Percentiles rank a stretch among this genome's conserved stretches.
Evolutionary conservation across 2,113 vertebrate genomes (phyloP).

Genomic region (Typhlomys cinereus): DNA sequence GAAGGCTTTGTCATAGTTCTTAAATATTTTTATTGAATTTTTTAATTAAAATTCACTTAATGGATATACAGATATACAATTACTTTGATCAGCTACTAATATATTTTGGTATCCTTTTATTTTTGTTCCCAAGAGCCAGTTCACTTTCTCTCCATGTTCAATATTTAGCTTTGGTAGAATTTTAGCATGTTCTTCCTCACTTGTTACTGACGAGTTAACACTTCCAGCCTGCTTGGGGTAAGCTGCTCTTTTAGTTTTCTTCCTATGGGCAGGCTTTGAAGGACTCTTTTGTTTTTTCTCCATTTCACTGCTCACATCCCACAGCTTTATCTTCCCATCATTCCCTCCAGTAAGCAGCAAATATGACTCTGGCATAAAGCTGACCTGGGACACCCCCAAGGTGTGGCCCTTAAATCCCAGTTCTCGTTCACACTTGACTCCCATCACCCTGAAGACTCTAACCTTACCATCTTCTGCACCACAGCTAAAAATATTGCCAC

Average conservation of each 20-base stretch:
- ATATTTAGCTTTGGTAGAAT: constrained; percentile 88
- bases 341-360: constrained; percentile 94
- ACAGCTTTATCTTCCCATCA: constrained; percentile 92
- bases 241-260: constrained; percentile 83
- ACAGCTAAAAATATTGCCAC: constrained; percentile 92
- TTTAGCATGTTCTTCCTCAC: constrained; percentile 43
- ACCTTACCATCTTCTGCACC: constrained; percentile 95
- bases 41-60: constrained; percentile 83
- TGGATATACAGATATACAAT: constrained; percentile 88
- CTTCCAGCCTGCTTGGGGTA: constrained; percentile 74
- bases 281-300: constrained; percentile 85
- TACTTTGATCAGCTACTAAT: constrained; percentile 94
- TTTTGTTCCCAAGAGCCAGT: constrained; percentile 91
- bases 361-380: constrained; percentile 90
- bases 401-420: constrained; percentile 89
- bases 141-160: constrained; percentile 94
- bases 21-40: constrained; percentile 24
- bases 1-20: background rate
- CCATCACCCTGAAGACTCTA: constrained; percentile 89
- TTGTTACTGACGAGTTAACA: constrained; percentile 26
- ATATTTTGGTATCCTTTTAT: constrained; percentile 89
- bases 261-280: constrained; percentile 80
- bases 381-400: constrained; percentile 92
- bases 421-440: constrained; percentile 89
- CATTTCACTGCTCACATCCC: constrained; percentile 88